Evolutionary conservation across 2,113 vertebrate genomes (phyloP).

Genomic region (Lophochroa leadbeateri): DNA sequence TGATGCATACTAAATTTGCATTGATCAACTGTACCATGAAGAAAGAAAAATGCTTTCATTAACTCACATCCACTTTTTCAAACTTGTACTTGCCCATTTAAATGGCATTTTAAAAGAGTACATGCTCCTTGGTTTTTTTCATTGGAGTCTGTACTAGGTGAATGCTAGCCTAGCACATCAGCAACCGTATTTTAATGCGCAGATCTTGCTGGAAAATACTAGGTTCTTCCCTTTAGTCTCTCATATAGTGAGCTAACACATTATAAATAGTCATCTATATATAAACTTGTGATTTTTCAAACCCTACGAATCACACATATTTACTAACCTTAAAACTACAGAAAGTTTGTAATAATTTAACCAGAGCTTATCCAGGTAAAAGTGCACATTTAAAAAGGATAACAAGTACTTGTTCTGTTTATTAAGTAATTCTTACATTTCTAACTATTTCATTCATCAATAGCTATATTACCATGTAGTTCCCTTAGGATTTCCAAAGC

Average conservation of each 20-base stretch:
- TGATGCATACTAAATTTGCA: background rate
- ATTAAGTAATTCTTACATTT: background rate
- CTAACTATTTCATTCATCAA: background rate
- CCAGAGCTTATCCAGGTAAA: background rate
- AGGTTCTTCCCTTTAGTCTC: background rate
- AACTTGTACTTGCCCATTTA: background rate
- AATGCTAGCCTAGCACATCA: background rate
- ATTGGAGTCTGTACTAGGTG: background rate
- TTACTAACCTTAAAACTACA: background rate
- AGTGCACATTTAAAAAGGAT: background rate
- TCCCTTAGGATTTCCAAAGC: background rate
- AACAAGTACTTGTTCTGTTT: background rate
- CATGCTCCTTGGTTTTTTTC: background rate
- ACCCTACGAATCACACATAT: rapidly evolving
- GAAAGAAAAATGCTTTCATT: background rate
- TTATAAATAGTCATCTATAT: background rate
- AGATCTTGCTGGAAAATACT: background rate
- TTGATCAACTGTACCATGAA: background rate
- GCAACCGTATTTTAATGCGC: background rate
- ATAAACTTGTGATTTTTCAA: background rate
- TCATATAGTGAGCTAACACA: background rate
- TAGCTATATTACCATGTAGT: background rate
- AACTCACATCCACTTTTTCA: background rate
- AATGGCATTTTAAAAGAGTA: background rate
- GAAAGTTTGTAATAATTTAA: background rate